Conservation (phyloP, 1,140 invertebrate species). For the Heliconius melpomene region DNA sequence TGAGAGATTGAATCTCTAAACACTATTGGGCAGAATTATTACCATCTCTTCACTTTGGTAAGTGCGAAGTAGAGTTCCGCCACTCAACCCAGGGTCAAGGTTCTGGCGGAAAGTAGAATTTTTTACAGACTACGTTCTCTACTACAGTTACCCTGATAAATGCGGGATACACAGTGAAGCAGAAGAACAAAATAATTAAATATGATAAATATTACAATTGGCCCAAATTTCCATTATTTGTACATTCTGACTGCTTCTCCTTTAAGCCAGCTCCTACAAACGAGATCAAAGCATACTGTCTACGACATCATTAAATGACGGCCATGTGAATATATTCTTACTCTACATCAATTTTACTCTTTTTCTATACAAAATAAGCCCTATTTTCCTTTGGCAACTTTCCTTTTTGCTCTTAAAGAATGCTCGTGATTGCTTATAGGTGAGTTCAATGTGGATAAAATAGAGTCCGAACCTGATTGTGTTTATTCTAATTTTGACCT, state of each 20-base stretch:
- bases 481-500: slow-evolving; percentile 16
- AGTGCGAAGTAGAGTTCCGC: too few species aligned
- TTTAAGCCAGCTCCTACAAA: slow-evolving; percentile 40
- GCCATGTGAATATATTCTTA: slow-evolving; percentile 54
- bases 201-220: too few species aligned
- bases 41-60: too few species aligned
- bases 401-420: slow-evolving; percentile 39
- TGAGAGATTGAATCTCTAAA: too few species aligned
- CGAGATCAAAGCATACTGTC: slow-evolving; percentile 72
- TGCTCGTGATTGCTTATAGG: slow-evolving; percentile 42
- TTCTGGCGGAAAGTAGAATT: too few species aligned
- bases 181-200: too few species aligned
- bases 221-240: neutral
- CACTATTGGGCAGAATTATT: too few species aligned
- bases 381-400: slow-evolving; percentile 34
- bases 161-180: too few species aligned
- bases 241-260: neutral
- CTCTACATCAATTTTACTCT: slow-evolving; percentile 36
- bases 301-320: slow-evolving; percentile 75
- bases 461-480: slow-evolving; percentile 18
- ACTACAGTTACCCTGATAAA: too few species aligned
- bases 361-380: slow-evolving; percentile 35
- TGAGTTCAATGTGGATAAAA: slow-evolving; percentile 39
- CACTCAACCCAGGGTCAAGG: too few species aligned
- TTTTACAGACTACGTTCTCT: too few species aligned